Percentiles rank a stretch among this genome's conserved stretches.
These are phyloP conservation scores for Zygogramma bicolorata DNA, from an alignment of 2,888 invertebrate genomes.

Conservation along the genomic window DNA sequence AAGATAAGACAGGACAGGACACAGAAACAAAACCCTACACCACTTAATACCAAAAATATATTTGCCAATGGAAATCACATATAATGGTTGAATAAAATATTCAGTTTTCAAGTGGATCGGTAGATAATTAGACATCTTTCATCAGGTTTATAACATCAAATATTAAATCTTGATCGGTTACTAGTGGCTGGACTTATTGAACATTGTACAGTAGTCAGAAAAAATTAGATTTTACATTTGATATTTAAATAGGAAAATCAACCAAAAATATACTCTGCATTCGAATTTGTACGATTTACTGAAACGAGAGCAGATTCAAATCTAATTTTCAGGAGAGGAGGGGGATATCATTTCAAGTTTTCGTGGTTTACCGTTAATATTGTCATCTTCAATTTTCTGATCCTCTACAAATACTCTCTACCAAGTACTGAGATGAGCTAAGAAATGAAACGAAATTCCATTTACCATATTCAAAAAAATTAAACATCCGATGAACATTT, in stretches of 20 bases:
- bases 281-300: background rate
- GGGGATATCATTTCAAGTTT: no score
- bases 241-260: background rate
- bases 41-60: conserved; percentile 62
- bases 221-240: background rate
- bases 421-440: no score
- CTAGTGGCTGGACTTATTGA: conserved; percentile 52
- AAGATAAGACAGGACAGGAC: conserved; percentile 37
- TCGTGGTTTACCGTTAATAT: no score
- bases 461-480: no score
- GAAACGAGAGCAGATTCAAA: no score
- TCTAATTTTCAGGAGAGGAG: no score
- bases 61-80: conserved; percentile 63
- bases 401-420: background rate
- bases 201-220: conserved; percentile 20
- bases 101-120: conserved; percentile 27
- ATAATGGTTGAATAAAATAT: conserved; percentile 47
- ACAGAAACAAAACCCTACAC: conserved; percentile 41
- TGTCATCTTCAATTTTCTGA: no score
- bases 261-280: no score
- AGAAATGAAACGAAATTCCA: no score
- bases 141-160: conserved; percentile 54
- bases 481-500: no score
- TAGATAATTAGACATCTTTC: conserved; percentile 51
- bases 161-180: conserved; percentile 55